Conservation (phyloP, 23 tunicate species). For the Clavelina lepadiformis region DNA sequence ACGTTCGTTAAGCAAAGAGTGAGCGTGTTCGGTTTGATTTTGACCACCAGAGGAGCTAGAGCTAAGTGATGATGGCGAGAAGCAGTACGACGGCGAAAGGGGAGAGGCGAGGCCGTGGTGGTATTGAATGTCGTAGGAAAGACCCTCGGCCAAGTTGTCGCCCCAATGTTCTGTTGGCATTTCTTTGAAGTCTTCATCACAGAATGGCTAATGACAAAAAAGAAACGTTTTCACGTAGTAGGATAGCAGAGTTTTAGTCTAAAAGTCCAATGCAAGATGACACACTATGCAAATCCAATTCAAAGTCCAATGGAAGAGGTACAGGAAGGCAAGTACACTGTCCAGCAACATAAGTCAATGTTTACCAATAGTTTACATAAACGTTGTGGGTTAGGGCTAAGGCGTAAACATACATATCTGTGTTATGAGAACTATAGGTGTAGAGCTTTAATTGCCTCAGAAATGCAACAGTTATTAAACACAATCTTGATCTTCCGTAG, state of each 20-base stretch:
- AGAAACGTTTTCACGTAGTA: background rate
- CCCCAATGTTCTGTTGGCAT: constrained; percentile 33
- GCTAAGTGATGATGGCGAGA: constrained; percentile 64
- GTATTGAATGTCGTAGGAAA: constrained; percentile 32
- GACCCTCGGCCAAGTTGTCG: constrained; percentile 23
- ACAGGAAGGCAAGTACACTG: no score
- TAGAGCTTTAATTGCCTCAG: no score
- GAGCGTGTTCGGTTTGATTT: constrained; percentile 45
- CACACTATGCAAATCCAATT: no score
- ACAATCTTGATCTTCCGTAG: no score
- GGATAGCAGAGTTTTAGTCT: background rate
- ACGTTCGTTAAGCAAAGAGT: constrained; percentile 77
- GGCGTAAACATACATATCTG: no score
- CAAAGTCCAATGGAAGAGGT: no score
- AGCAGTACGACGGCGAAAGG: constrained; percentile 21
- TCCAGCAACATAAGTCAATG: no score
- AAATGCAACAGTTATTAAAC: no score
- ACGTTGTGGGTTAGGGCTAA: no score
- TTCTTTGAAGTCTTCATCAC: constrained; percentile 80
- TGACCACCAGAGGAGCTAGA: constrained; percentile 41
- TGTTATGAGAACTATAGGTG: no score
- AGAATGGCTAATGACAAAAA: constrained; percentile 62
- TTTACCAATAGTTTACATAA: no score
- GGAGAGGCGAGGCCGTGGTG: constrained; percentile 48
- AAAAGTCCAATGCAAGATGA: no score